Percentiles rank a stretch among this genome's conserved stretches.
These are phyloP conservation scores for Nasonia longicornis DNA, from an alignment of 1,140 invertebrate species.

Conservation along the genomic window DNA sequence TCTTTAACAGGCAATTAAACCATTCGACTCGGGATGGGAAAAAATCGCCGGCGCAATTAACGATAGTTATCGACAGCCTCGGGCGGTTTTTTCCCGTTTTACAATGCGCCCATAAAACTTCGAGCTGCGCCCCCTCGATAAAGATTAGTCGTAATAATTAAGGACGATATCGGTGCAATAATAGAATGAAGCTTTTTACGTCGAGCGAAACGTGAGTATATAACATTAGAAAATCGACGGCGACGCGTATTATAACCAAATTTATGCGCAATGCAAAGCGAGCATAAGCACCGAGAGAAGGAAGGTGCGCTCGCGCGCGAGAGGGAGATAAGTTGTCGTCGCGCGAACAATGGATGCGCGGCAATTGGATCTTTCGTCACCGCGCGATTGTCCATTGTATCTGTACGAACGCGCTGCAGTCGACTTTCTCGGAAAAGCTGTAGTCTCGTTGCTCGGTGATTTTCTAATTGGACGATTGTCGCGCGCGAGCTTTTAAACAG, in stretches of 20 bases:
- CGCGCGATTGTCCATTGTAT: slow-evolving; percentile 55
- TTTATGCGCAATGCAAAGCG: slow-evolving; percentile 17
- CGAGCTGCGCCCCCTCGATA: background rate
- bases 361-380: slow-evolving; percentile 48
- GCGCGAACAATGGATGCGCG: slow-evolving; percentile 49
- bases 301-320: background rate
- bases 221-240: no score
- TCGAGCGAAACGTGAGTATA: no score
- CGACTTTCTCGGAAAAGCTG: slow-evolving; percentile 14
- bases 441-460: slow-evolving; percentile 2
- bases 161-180: no score
- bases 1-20: background rate
- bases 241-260: background rate
- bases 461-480: slow-evolving; percentile 42
- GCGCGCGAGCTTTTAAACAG: background rate
- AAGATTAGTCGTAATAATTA: background rate
- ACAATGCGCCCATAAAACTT: background rate
- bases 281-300: background rate
- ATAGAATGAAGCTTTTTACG: no score
- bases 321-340: background rate
- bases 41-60: background rate
- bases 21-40: background rate
- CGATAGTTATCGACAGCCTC: background rate
- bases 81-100: background rate
- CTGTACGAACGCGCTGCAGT: background rate